A percentile compares a stretch with the other conserved stretches of the same genome.
Evolutionary conservation across 2,888 invertebrate species (phyloP).

Genomic region (Aporophyla lueneburgensis): DNA sequence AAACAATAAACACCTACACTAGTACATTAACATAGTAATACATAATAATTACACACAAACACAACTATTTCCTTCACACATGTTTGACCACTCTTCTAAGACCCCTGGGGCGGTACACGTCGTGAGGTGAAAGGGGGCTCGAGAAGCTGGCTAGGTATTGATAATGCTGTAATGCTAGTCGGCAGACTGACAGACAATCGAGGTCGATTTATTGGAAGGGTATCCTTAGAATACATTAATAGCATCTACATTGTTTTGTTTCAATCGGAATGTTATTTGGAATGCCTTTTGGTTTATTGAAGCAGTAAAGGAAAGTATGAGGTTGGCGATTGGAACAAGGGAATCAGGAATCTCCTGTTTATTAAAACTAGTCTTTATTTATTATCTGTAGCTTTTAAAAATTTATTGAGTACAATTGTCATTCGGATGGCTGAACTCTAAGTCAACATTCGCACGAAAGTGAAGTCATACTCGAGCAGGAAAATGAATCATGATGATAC

Average conservation of each 20-base stretch:
- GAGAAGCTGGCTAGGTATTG: constrained; percentile 49
- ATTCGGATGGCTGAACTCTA: no score
- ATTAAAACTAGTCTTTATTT: not conserved
- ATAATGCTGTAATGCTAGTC: constrained; percentile 58
- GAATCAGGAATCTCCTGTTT: not conserved
- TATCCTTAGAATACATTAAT: constrained; percentile 60
- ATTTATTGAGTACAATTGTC: not conserved
- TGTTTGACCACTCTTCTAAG: constrained; percentile 32
- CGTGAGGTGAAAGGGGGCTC: constrained; percentile 24
- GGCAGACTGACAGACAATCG: constrained; percentile 75
- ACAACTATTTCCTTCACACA: constrained; percentile 51
- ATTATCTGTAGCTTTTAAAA: not conserved
- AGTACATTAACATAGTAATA: constrained; percentile 59
- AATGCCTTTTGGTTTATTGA: constrained; percentile 24
- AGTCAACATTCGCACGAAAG: no score
- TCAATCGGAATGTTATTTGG: constrained; percentile 41
- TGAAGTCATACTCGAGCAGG: no score
- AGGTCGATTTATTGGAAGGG: constrained; percentile 69
- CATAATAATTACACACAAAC: constrained; percentile 58
- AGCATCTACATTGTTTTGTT: constrained; percentile 59
- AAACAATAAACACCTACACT: constrained; percentile 57
- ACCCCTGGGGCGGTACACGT: constrained; percentile 17
- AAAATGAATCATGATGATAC: no score
- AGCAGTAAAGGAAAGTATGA: not conserved
- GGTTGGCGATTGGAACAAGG: not conserved